Base-by-base conservation (phyloP, 2,797 vertebrate genomes). In the Semaprochilodus insignis region DNA sequence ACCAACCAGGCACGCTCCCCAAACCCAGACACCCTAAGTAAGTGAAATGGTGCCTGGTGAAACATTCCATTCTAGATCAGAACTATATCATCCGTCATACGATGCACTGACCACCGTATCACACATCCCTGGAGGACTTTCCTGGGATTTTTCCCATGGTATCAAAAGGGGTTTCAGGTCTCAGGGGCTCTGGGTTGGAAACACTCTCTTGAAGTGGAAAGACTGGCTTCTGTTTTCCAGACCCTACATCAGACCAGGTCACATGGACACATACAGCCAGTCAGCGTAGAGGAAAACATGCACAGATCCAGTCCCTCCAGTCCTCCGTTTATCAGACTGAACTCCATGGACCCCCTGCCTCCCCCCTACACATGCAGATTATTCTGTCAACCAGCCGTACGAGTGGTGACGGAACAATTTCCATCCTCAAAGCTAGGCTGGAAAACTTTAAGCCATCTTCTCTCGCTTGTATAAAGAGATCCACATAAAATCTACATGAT, bases 401-500 rank as follows among this genome's bases (percentile, higher is more conserved):
- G 17, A 60, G 55, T 19, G n/a, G 16, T 2, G 19, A 25, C 10
- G n/a, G n/a, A 69, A 79, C 59, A 44, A 69, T 75, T 70, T 80
- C 17, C 48, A 79, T 80, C 65, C 60, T n/a, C 62, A 59, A 80
- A 80, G 62, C 60, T 34, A 52, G 73, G 77, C 72, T 62, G 23
- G 55, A 59, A 84, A 84, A 80, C 78, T 48, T 63, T 34, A 79
- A 77, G 81, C 60, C 60, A 83, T 78, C 69, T 78, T 74, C 52
- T 83, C 70, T 80, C 13, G 16, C 77, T 71, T 6, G n/a, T 63
- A 51, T 55, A 71, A 65, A 71, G 67, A 70, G 65, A 84, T 80
- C 34, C 83, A 76, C 72, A 72, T 59, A 71, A 76, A 81, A 77
- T 81, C 78, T 72, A 71, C 77, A 76, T 80, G 78, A 80, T 77